Evolutionary conservation across 2,113 vertebrate species (phyloP).

Genomic region (Lanius ludovicianus): DNA sequence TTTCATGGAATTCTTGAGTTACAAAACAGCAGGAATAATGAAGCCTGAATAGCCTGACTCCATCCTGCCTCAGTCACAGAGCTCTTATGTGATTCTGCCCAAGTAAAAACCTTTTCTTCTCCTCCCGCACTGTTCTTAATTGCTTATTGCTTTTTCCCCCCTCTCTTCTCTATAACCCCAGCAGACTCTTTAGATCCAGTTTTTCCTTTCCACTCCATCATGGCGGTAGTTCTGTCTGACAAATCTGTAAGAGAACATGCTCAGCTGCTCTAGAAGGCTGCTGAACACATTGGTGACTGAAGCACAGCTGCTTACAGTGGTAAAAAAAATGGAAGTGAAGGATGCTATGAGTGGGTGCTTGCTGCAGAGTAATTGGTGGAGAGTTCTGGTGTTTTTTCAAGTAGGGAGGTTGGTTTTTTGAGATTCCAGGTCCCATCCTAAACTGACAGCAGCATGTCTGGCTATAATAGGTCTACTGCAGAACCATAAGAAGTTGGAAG

Average conservation of each 20-base stretch:
- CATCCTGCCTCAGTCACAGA: background rate
- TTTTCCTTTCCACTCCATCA: background rate
- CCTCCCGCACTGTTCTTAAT: background rate
- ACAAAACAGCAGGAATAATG: background rate
- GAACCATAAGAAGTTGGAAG: background rate
- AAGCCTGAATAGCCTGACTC: background rate
- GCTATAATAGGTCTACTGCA: background rate
- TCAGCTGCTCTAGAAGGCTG: background rate
- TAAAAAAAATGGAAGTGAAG: background rate
- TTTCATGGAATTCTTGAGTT: background rate
- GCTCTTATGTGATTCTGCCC: background rate
- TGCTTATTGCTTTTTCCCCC: background rate
- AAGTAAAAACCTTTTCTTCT: background rate
- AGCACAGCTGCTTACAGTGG: background rate
- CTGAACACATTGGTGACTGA: background rate
- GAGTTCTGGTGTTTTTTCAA: background rate
- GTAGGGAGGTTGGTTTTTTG: fast-evolving
- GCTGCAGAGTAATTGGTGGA: background rate
- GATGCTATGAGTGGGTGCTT: background rate
- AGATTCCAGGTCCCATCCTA: background rate
- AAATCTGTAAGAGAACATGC: background rate
- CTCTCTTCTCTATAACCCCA: background rate
- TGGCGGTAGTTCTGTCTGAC: background rate
- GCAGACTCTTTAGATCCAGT: background rate
- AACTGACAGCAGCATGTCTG: background rate